Evolutionary conservation across 2,797 vertebrate genomes (phyloP), one percentile per base, ranked within the genome.

Genomic region (Botia almorhae): DNA sequence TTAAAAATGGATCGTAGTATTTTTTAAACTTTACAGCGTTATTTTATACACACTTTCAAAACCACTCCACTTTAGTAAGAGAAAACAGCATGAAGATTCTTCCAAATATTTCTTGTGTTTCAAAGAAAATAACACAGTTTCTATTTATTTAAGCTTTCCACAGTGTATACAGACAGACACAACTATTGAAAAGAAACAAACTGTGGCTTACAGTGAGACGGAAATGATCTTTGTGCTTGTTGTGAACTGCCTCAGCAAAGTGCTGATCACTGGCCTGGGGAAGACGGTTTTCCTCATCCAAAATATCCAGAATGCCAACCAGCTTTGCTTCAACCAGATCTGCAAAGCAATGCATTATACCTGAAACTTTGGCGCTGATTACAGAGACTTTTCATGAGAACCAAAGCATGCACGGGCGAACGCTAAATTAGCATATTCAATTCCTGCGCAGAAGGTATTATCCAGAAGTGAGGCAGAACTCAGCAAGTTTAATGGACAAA

Each of bases 251-350:
- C 50, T 95, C 90, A 5, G 97, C 93, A 83, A 99, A 99, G 90
- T 99, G 97, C 39, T 97, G 98, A 90, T 99, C 98, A 0, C 96
- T 99, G 78, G 97, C 89, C 72, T 98, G 97, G 17, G 98, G 98
- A 79, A 99, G 95, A 50, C 98, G 96, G 87, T 97, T 99, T 92
- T 99, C 98, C 90, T 99, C 97, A 87, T 99, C 98, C 90, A 99
- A 85, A 90, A 99, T 99, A 89, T 99, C 98, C 89, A 99, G 90
- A 77, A 99, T 86, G 60, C 98, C 98, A 77, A 98, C 90, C 85
- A 98, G 88, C 89, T 96, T 98, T 70, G 94, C 95, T 92, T 99
- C 98, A 86, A 99, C 96, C 69, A 99, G 93, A 92, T 99, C 98
- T 99, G 89, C 11, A 87, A 83, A 80, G 82, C 33, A 78, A 65